Percentiles rank a stretch among this genome's conserved stretches.
phyloP scores from a whole-genome alignment of 2,888 invertebrate genomes.

The Crepidodera aurea region DNA sequence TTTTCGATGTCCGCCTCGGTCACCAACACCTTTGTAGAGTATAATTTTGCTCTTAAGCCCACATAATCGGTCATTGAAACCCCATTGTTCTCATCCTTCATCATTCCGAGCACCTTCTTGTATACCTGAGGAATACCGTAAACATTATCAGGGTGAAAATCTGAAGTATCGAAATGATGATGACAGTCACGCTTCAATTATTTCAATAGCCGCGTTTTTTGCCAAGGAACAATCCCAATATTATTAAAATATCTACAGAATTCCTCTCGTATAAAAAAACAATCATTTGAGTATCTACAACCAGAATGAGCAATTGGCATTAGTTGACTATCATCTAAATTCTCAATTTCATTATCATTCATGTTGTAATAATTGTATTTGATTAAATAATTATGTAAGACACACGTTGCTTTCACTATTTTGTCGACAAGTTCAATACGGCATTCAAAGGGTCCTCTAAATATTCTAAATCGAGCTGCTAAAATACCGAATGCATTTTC shows the following conservation, averaged over 20 bases:
- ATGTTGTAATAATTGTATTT: slow-evolving; percentile 18
- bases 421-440: slow-evolving; percentile 25
- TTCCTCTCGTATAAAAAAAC: slow-evolving; percentile 21
- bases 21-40: no score
- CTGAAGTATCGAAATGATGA: no score
- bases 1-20: no score
- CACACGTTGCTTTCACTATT: slow-evolving; percentile 25
- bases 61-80: no score
- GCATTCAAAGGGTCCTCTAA: slow-evolving; percentile 27
- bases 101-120: no score
- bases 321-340: slow-evolving; percentile 17
- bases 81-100: no score
- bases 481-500: slow-evolving; percentile 30
- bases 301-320: slow-evolving; percentile 23
- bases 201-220: slow-evolving; percentile 13
- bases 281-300: slow-evolving; percentile 22
- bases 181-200: no score
- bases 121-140: no score
- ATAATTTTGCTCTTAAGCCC: no score
- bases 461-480: slow-evolving; percentile 23
- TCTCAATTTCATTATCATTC: slow-evolving; percentile 16
- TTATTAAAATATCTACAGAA: slow-evolving; percentile 22
- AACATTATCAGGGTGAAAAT: no score
- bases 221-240: slow-evolving; percentile 14
- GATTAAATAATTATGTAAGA: slow-evolving; percentile 22